phyloP scores from a whole-genome alignment of 2,888 invertebrate species.

The Conus canariensis region DNA sequence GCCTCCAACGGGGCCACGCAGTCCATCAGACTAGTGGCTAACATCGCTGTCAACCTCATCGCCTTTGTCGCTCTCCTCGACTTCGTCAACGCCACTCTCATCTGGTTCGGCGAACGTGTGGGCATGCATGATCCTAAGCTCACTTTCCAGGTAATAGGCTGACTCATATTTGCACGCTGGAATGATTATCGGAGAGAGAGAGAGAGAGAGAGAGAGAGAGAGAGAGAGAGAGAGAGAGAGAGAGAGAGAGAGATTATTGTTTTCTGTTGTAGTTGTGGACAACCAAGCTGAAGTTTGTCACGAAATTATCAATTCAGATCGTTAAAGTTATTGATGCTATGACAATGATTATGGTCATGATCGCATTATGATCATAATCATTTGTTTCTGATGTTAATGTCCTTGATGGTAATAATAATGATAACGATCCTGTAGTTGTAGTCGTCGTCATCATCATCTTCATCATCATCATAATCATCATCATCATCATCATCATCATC shows the following conservation, averaged over 20 bases:
- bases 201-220: background rate
- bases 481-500: too few relatives aligned
- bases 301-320: too few relatives aligned
- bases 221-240: too few relatives aligned
- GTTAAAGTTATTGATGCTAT: too few relatives aligned
- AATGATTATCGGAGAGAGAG: background rate
- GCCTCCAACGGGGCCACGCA: constrained; percentile 92
- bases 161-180: background rate
- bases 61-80: constrained; percentile 93
- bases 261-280: background rate
- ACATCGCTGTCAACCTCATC: constrained; percentile 93
- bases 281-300: too few relatives aligned
- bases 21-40: constrained; percentile 89
- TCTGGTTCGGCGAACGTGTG: constrained; percentile 82
- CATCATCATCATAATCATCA: too few relatives aligned
- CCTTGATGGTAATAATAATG: too few relatives aligned
- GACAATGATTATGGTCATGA: too few relatives aligned
- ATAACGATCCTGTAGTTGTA: too few relatives aligned
- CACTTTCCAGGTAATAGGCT: constrained; percentile 80
- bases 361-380: too few relatives aligned
- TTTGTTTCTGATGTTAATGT: too few relatives aligned
- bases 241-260: background rate
- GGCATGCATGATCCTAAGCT: constrained; percentile 82
- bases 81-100: constrained; percentile 88
- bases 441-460: too few relatives aligned